Base-by-base conservation (phyloP, 1,140 invertebrate genomes). In the Polypedilum pembai region DNA sequence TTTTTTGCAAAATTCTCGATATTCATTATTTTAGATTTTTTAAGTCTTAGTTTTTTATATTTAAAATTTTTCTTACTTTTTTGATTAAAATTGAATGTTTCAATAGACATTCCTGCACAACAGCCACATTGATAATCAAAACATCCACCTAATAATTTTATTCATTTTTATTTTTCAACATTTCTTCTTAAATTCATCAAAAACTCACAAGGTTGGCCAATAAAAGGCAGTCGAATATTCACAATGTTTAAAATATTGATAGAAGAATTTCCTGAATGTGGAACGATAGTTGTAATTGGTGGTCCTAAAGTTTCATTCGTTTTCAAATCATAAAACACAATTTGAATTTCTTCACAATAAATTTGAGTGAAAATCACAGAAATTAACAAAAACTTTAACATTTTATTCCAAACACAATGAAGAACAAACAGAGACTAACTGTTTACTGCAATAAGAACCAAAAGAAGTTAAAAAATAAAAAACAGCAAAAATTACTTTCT, bases 51-150 rank as follows among this genome's bases (percentile, higher is more conserved):
- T n/a, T n/a, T n/a, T n/a, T n/a, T n/a, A n/a, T n/a, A n/a, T n/a
- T n/a, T 10, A 8, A 40, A 41, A 41, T 24, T 5, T 10, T 8
- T 41, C 1, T 21, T 41, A 73, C 41, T 73, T 41, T 41, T 74
- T 21, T 77, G 78, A 72, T 84, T 77, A 2, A 84, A 78, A 17
- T 83, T 81, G 0, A 83, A 77, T 4, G 41, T 72, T 1, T 80
- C 76, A 33, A 85, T 74, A 40, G 80, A 80, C 15, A 85, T 75
- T 15, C 84, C 83, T 3, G 79, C 79, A 75, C 85, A 86, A 75
- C 85, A 86, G 0, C 77, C 77, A 41, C 84, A 85, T 0, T 73
- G 75, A 0, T 77, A 40, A 8, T 75, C n/a, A 3, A 73, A n/a
- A 74, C 83, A 84, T 0, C 75, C 72, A 63, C 45, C 45, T 56